Conservation (phyloP, 2,113 vertebrate species). For the Grus americana region DNA sequence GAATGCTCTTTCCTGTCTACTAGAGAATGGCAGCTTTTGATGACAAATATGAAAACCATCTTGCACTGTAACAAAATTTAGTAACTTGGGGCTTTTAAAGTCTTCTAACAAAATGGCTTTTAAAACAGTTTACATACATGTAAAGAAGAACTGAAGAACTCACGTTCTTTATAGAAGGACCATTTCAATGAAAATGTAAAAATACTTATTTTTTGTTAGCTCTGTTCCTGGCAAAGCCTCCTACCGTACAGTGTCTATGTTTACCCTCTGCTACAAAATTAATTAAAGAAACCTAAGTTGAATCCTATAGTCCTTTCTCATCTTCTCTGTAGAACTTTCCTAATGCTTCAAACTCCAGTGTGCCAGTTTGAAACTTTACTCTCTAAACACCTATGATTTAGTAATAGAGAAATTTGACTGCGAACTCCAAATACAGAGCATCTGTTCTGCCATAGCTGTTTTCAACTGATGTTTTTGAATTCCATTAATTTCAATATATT, state of each 20-base stretch:
- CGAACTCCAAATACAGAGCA: neutral
- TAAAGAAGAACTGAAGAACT: neutral
- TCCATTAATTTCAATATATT: neutral
- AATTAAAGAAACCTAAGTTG: neutral
- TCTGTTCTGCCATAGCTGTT: neutral
- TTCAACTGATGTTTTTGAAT: neutral
- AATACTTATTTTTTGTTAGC: neutral
- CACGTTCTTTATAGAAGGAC: neutral
- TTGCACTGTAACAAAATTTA: neutral
- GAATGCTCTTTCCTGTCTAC: neutral
- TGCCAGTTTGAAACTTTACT: neutral
- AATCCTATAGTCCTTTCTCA: neutral
- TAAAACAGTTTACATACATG: accelerated
- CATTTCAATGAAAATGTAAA: neutral
- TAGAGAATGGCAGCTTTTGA: neutral
- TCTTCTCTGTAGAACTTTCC: neutral
- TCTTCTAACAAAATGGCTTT: neutral
- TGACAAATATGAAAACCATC: neutral
- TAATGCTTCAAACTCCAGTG: neutral
- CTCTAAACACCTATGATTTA: neutral
- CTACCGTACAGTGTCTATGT: neutral
- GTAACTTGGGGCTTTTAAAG: neutral
- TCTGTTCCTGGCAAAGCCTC: neutral
- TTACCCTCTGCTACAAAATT: neutral
- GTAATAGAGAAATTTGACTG: neutral